Evolutionary conservation across 2,888 invertebrate species (phyloP), one percentile per base, ranked within the genome.

Genomic region (Herminia tarsipennalis): DNA sequence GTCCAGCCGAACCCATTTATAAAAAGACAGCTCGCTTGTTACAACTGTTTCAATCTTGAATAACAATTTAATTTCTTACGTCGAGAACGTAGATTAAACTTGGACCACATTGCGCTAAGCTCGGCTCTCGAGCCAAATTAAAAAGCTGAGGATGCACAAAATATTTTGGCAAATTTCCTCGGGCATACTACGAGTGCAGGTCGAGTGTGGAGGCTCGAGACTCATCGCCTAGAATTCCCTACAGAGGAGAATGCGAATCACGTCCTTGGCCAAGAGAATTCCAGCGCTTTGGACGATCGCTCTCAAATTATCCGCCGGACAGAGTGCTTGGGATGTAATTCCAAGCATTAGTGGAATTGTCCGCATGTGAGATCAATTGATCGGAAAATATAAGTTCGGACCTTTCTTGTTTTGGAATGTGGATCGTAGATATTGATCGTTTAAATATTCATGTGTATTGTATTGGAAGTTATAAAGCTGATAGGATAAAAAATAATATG

Each of bases 221-320:
- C 69, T 68, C 61, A 59, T 66, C 67, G 62, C 59, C 62, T 57
- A 58, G 62, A 62, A 66, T 70, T 68, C 76, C 58, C 70, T 56
- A 42, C 54, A 49, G 72, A 45, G 42, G 56, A 60, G 76, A 79
- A 81, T 80, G 75, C 74, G 79, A 80, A 79, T 79, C 80, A 80
- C 79, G 80, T 78, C 54, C 63, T 62, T 48, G 50, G 66, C 59
- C 60, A 59, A 62, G 70, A 68, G 73, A 74, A 76, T 77, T 67
- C 74, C 56, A 55, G 52, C 54, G 66, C 68, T 69, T 63, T 66
- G 44, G 62, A 61, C 72, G 66, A 70, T 73, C n/a, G n/a, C 70
- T 71, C 70, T 70, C 66, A 74, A 78, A 76, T 73, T 75, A 73
- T 73, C 70, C 59, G 60, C 45, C 59, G 60, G 66, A 62, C 69